phyloP scores from a whole-genome alignment of 2,888 invertebrate genomes.

The Suillia variegata region DNA sequence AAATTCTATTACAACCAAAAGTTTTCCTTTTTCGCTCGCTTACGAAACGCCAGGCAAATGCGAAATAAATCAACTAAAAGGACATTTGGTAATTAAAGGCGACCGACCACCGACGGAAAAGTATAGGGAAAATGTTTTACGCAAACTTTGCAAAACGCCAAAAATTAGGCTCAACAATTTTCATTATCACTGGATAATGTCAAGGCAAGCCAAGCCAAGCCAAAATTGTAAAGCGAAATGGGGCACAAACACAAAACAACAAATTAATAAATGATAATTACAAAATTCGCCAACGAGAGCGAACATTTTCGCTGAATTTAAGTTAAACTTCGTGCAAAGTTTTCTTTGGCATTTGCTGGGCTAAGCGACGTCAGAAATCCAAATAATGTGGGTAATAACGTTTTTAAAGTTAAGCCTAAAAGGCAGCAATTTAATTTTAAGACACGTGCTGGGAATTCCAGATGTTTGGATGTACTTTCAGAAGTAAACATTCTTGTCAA shows the following conservation, averaged over 20 bases:
- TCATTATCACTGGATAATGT: no score
- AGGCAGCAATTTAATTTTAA: no score
- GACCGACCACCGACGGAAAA: conserved; percentile 17
- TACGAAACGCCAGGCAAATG: background rate
- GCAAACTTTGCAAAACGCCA: background rate
- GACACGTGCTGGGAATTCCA: no score
- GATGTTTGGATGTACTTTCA: no score
- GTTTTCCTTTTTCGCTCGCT: background rate
- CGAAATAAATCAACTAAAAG: conserved; percentile 12
- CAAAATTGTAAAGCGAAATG: background rate
- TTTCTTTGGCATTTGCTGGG: no score
- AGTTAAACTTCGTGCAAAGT: no score
- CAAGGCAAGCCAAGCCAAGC: no score
- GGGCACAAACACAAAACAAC: background rate
- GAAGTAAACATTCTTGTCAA: no score
- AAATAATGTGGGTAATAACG: no score
- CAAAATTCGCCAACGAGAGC: background rate
- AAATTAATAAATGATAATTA: conserved; percentile 1
- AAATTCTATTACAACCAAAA: background rate
- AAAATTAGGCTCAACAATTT: background rate
- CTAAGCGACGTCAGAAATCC: no score
- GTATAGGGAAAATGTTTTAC: background rate
- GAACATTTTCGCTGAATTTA: no score
- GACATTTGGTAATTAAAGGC: conserved; percentile 34
- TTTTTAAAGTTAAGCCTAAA: no score